Base-by-base conservation (phyloP, 2,113 vertebrate species). In the Polyodon spathula region DNA sequence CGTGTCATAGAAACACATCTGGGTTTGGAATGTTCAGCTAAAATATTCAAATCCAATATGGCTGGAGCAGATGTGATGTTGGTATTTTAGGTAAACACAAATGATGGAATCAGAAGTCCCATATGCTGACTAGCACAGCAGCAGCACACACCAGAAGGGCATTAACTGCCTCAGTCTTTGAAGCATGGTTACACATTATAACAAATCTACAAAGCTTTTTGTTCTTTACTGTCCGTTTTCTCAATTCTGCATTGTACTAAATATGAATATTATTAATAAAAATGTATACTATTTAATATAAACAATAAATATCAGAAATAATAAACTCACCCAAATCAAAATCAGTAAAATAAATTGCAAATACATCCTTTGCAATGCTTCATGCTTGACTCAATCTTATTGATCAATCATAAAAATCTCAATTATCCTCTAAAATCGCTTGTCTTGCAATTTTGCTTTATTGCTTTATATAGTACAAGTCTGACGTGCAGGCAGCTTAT, bases 1-100 rank as follows among this genome's bases (percentile, higher is more conserved):
- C 59, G n/a, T 43, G 77, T 58, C 68, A 70, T 72, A 79, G 56
- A 76, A 79, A 61, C 75, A 79, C 84, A 85, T 79, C 84, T 86
- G 84, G 78, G 80, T 76, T 76, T 75, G 65, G 58, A 70, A 60
- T 68, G 71, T 75, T 78, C 69, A 71, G 71, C 69, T 80, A 74
- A 80, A 82, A 78, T 79, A 75, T 76, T 79, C 63, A 60, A 71
- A 62, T 73, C 74, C 73, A 73, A 70, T 79, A 79, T 76, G 76
- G 71, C 63, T 46, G 70, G 74, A 77, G 54, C 84, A 87, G 83
- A 79, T 86, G 81, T 71, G 79, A 60, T 58, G 56, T 68, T 69
- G 66, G 69, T 72, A 70, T 63, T 65, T 61, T 4, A 66, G 14
- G 40, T 60, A 60, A 64, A 73, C 37, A 57, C 73, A 69, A 76